phyloP scores from a whole-genome alignment of 2,888 invertebrate genomes.

The Panopea generosa region DNA sequence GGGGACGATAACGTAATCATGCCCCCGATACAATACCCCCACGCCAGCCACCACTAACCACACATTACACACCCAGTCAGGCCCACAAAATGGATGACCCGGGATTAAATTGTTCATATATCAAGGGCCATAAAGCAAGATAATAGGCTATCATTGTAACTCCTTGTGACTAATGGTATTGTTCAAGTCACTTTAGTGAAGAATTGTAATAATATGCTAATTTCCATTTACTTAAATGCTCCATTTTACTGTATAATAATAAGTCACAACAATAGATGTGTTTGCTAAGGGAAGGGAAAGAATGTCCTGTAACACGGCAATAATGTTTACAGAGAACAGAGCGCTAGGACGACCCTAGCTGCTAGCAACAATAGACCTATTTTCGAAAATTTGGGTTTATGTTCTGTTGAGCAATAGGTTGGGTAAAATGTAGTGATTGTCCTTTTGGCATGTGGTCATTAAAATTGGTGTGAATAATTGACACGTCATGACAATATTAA shows the following conservation, averaged over 20 bases:
- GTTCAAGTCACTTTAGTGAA: conserved; percentile 29
- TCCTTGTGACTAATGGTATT: conserved; percentile 38
- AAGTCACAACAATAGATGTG: background rate
- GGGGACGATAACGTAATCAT: no score
- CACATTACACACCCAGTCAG: no score
- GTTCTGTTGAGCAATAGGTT: background rate
- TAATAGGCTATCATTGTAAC: conserved; percentile 30
- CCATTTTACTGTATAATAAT: background rate
- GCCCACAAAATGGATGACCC: no score
- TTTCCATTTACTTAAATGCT: conserved; percentile 39
- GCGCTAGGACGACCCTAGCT: background rate
- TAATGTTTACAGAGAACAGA: background rate
- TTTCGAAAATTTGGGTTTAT: conserved; percentile 2
- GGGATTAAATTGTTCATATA: conserved; percentile 13
- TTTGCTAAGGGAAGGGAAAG: conserved; percentile 4
- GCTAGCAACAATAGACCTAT: conserved; percentile 1
- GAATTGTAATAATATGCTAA: conserved; percentile 38
- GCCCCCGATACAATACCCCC: no score
- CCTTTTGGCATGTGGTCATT: no score
- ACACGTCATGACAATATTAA: no score
- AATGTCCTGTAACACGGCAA: conserved; percentile 1
- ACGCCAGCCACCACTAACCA: no score
- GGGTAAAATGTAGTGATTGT: no score
- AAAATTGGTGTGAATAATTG: no score
- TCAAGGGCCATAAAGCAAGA: conserved; percentile 43